Conservation (phyloP, 1,140 invertebrate species). For the Odontomachus brunneus region DNA sequence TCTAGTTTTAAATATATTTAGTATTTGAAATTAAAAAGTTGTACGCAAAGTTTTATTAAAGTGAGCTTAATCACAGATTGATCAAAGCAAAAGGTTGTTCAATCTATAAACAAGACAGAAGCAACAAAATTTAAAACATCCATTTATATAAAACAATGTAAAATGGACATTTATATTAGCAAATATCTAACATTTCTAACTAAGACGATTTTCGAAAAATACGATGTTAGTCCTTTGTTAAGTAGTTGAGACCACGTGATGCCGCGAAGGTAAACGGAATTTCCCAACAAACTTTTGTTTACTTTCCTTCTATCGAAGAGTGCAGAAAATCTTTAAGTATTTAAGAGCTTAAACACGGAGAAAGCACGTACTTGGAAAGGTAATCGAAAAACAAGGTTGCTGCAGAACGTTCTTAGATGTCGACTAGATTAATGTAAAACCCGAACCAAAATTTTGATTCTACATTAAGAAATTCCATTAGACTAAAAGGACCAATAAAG, state of each 20-base stretch:
- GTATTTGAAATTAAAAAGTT: constrained; percentile 39
- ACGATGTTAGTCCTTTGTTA: constrained; percentile 42
- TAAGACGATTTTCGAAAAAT: constrained; percentile 53
- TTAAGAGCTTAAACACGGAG: constrained; percentile 29
- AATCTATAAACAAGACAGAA: neutral
- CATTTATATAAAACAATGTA: neutral
- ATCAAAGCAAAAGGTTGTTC: neutral
- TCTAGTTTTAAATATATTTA: constrained; percentile 26
- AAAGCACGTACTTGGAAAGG: constrained; percentile 15
- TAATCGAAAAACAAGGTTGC: neutral
- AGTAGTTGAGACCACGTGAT: constrained; percentile 29
- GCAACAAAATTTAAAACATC: constrained; percentile 5
- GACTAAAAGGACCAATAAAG: too few species aligned
- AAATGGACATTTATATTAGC: neutral
- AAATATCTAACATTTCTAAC: constrained; percentile 12
- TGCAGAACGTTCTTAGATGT: too few species aligned
- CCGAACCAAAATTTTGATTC: too few species aligned
- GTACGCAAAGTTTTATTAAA: constrained; percentile 33
- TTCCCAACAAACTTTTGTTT: constrained; percentile 36
- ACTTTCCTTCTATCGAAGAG: constrained; percentile 35
- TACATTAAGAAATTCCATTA: too few species aligned
- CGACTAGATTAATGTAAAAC: neutral
- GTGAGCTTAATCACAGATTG: constrained; percentile 11
- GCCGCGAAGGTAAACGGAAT: constrained; percentile 31
- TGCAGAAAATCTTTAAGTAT: constrained; percentile 48